These are phyloP conservation scores for Cepphus grylle DNA, from an alignment of 2,113 vertebrate species.

Conservation along the genomic window DNA sequence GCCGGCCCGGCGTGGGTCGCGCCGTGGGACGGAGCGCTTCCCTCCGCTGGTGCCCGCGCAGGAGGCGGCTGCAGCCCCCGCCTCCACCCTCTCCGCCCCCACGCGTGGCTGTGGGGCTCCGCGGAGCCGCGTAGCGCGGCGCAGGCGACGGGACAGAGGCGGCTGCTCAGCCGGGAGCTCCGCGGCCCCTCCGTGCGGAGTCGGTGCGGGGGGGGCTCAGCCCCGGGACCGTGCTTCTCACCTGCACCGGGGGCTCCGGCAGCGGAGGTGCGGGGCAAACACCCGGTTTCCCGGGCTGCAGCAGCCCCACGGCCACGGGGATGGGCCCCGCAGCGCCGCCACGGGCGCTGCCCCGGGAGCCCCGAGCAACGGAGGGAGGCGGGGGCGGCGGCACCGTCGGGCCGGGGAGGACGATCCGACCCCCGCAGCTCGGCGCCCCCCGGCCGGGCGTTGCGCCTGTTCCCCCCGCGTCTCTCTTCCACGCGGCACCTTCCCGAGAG, in stretches of 20 bases:
- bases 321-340: neutral
- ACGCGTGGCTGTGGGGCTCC: neutral
- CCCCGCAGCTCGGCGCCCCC: rapidly evolving
- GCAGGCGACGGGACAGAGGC: neutral
- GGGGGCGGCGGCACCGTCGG: neutral
- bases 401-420: no score
- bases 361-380: no score
- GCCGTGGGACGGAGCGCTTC: neutral
- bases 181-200: neutral
- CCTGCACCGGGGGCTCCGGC: neutral
- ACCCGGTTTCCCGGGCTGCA: neutral
- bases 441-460: rapidly evolving
- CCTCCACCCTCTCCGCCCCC: neutral
- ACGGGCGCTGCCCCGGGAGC: neutral
- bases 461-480: neutral
- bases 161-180: neutral
- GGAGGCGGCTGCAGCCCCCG: neutral
- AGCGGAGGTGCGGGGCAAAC: neutral
- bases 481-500: neutral
- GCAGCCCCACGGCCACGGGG: neutral
- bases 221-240: no score
- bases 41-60: neutral
- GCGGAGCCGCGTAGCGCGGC: neutral
- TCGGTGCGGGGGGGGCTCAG: neutral
- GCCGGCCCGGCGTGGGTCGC: neutral